Base-by-base conservation (phyloP, 2,797 vertebrate genomes). In the Bradypus variegatus region DNA sequence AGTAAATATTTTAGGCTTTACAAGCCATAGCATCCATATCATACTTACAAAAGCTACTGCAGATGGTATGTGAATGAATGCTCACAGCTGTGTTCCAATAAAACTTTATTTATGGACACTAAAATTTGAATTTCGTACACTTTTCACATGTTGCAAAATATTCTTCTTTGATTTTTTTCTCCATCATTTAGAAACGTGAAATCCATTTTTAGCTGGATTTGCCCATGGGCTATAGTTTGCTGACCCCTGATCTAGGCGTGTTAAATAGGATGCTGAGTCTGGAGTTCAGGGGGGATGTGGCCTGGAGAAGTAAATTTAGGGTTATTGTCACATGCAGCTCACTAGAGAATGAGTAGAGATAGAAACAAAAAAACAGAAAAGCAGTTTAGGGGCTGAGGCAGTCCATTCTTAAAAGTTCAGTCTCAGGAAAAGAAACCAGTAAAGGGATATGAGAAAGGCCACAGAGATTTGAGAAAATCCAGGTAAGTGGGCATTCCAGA, bases 141-240 rank as follows among this genome's bases (percentile, higher is more conserved):
- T 62, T 88, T 75, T 84, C 87, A 48, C 0, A 1, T n/a, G 50
- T 29, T 64, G n/a, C 1, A 1, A 60, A 25, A n/a, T 62, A 25
- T 11, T 55, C 64, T 16, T 76, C 31, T 75, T 55, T 64, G 77
- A 84, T 23, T 29, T 50, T 41, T 48, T 80, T 88, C 48, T 67
- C 31, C 33, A 31, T 89, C 62, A 9, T 38, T 58, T 45, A 19
- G 41, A 62, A 78, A 6, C 7, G 10, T 33, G 18, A 75, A 85
- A 70, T 23, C 25, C 8, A 2, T 27, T 76, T 45, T 79, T 69
- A 0, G 0, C 70, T 38, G 58, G 79, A 25, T 55, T 50, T 75
- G 9, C 38, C 18, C 0, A 0, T 31, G 64, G 64, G 62, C n/a
- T 0, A 0, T 12, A 3, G 36, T 50, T 64, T 23, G 64, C n/a